Percentiles rank a stretch among this genome's conserved stretches.
Evolutionary conservation across 2,888 invertebrate genomes (phyloP).

Genomic region (Kryphioiulus occultus): DNA sequence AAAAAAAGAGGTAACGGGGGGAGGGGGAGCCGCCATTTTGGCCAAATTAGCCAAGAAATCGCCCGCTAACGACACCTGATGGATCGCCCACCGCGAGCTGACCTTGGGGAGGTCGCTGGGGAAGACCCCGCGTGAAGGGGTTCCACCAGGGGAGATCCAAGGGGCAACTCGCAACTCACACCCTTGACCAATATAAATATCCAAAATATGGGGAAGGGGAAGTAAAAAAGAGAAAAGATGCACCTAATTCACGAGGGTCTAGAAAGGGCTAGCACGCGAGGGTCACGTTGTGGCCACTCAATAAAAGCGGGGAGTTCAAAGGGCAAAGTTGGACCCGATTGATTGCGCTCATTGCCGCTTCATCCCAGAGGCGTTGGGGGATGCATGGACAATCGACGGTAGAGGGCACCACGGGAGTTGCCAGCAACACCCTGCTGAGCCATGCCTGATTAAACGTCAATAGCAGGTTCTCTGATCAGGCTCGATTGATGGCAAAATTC

Average conservation of each 20-base stretch:
- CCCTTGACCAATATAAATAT: constrained; percentile 35
- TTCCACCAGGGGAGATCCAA: constrained; percentile 18
- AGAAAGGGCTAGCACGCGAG: constrained; percentile 3
- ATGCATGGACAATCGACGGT: no score
- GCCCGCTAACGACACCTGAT: neutral
- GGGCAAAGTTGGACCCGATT: neutral
- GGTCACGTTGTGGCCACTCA: neutral
- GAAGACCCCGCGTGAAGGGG: constrained; percentile 4
- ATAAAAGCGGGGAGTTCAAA: neutral
- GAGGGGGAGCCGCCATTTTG: neutral
- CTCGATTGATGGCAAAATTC: no score
- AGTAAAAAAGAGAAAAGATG: constrained; percentile 28
- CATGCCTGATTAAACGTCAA: no score
- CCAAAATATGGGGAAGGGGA: constrained; percentile 18
- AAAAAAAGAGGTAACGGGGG: constrained; percentile 1
- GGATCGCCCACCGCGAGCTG: neutral
- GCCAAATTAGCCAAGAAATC: constrained; percentile 9
- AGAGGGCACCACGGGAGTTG: neutral
- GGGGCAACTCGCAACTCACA: constrained; percentile 10
- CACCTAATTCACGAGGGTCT: constrained; percentile 22
- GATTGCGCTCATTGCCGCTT: neutral
- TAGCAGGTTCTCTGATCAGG: no score
- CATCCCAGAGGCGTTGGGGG: neutral
- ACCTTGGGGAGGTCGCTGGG: neutral
- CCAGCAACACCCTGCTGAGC: no score